Conservation (phyloP, 2,113 vertebrate species). For the Pontoporia blainvillei region DNA sequence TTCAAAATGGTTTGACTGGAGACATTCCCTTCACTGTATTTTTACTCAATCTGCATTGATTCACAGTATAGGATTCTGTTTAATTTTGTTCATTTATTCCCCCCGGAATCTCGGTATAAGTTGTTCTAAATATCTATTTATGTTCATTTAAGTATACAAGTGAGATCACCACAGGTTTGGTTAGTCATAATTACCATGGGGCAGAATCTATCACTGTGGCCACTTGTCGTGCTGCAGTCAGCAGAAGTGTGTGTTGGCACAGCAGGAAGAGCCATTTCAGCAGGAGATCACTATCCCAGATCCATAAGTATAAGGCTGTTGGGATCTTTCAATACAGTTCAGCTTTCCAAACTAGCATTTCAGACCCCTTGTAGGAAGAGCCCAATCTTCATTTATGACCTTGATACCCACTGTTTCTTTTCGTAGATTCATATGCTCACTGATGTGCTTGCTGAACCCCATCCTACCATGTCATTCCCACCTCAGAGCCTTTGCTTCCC, state of each 20-base stretch:
- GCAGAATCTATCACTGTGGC: conserved; percentile 42
- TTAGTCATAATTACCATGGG: conserved; percentile 69
- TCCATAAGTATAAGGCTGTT: not conserved
- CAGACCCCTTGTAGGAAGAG: not conserved
- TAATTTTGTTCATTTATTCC: conserved; percentile 69
- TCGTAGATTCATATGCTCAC: not conserved
- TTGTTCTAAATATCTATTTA: conserved; percentile 67
- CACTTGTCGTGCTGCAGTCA: not conserved
- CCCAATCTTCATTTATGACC: not conserved
- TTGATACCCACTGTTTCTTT: not conserved
- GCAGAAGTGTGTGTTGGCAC: not conserved
- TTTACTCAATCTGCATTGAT: conserved; percentile 62
- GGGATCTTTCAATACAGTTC: not conserved
- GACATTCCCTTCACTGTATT: conserved; percentile 64
- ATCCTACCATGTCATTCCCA: not conserved
- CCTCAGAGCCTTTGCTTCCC: not conserved
- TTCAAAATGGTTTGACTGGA: conserved; percentile 60
- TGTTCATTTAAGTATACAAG: conserved; percentile 70
- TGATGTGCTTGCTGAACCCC: not conserved
- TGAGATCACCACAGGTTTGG: conserved; percentile 41
- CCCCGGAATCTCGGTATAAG: conserved; percentile 58
- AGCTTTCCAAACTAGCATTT: not conserved
- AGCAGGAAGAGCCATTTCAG: not conserved
- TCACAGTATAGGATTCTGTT: conserved; percentile 67
- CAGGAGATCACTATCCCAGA: not conserved